Evolutionary conservation across 2,113 vertebrate genomes (phyloP).

Genomic region (Calypte anna): DNA sequence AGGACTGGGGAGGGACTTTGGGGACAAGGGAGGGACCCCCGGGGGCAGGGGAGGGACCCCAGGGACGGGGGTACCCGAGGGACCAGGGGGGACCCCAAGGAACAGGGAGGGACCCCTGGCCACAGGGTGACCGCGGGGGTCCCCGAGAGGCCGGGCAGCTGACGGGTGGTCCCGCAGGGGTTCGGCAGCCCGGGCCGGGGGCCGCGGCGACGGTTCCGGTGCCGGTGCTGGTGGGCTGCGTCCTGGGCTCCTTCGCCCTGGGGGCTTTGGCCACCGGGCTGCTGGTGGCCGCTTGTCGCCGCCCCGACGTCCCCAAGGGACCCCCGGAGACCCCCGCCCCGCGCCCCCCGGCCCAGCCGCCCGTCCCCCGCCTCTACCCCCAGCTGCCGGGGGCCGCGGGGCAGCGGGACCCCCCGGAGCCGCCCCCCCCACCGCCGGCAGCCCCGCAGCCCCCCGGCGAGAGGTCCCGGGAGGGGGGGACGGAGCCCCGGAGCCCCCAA

Average conservation of each 20-base stretch:
- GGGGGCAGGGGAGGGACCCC: background rate
- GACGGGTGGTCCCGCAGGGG: background rate
- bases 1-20: fast-evolving
- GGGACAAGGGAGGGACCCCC: background rate
- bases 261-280: background rate
- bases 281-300: background rate
- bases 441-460: background rate
- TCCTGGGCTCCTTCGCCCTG: slow-evolving; percentile 28
- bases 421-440: background rate
- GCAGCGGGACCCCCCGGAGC: background rate
- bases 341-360: background rate
- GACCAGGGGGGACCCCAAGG: background rate
- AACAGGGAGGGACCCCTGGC: background rate
- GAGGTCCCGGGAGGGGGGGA: background rate
- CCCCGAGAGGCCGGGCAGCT: fast-evolving
- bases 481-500: background rate
- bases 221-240: slow-evolving; percentile 32
- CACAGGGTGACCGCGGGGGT: background rate
- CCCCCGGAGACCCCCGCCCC: background rate
- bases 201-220: background rate
- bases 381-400: background rate
- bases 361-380: background rate
- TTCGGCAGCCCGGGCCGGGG: background rate
- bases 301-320: background rate
- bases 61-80: background rate